Conservation (phyloP, 2,113 vertebrate genomes). For the Hippolais icterina region DNA sequence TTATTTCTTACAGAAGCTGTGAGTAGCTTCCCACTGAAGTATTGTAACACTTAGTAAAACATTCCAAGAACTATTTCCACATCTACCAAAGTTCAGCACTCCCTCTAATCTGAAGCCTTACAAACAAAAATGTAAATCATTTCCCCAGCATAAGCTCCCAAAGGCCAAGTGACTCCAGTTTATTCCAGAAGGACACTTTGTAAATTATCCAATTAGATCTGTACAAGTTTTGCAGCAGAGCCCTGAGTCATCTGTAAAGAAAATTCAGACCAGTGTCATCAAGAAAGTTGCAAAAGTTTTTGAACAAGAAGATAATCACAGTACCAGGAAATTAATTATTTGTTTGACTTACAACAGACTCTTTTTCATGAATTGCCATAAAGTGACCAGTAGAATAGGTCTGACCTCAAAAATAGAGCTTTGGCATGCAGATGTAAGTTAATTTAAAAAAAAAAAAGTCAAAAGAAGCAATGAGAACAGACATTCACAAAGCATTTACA, state of each 20-base stretch:
- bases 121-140: conserved; percentile 9
- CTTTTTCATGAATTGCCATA: neutral
- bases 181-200: conserved; percentile 25
- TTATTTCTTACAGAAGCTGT: neutral
- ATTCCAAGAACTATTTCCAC: neutral
- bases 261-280: neutral
- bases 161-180: neutral
- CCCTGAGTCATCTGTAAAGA: neutral
- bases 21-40: neutral
- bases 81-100: neutral
- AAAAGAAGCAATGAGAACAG: neutral
- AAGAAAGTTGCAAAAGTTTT: neutral
- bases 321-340: neutral
- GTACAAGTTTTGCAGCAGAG: neutral
- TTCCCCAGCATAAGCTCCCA: neutral
- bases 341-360: neutral
- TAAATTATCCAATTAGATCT: neutral
- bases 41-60: neutral
- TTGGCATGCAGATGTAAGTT: neutral
- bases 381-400: neutral
- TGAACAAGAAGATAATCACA: neutral
- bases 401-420: neutral
- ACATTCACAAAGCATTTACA: neutral
- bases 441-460: neutral
- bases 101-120: neutral